Conservation (phyloP, 2,888 invertebrate species). For the Andrena camellia region DNA sequence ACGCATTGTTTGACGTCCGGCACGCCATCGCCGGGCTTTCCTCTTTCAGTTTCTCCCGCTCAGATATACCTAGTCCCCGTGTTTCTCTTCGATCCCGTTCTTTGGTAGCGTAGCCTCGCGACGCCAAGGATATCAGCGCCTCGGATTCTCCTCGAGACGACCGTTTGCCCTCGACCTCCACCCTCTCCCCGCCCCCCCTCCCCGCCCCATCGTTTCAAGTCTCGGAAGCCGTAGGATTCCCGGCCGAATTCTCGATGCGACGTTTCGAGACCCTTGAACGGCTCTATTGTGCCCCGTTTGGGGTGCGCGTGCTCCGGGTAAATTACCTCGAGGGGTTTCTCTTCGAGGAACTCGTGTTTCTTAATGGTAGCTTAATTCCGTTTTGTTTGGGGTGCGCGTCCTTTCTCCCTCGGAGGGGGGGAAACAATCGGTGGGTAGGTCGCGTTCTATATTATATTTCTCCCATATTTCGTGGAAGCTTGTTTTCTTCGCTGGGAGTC, state of each 20-base stretch:
- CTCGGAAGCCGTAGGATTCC: conserved; percentile 63
- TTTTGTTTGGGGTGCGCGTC: conserved; percentile 27
- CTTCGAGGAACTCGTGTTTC: conserved; percentile 56
- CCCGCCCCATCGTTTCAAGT: conserved; percentile 48
- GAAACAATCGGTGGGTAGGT: conserved; percentile 17
- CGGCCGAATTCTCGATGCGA: conserved; percentile 54
- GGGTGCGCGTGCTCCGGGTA: conserved; percentile 36
- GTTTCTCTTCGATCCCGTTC: neutral
- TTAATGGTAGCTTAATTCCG: conserved; percentile 59
- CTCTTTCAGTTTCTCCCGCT: neutral
- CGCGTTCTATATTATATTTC: conserved; percentile 49
- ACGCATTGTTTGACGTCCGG: conserved; percentile 51
- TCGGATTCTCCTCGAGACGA: conserved; percentile 26
- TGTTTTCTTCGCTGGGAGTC: neutral
- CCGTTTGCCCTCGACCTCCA: conserved; percentile 27
- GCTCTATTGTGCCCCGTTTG: conserved; percentile 35
- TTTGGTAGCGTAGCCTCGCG: neutral
- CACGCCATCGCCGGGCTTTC: neutral
- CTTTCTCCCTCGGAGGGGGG: neutral
- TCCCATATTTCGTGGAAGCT: conserved; percentile 7
- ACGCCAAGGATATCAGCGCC: conserved; percentile 30
- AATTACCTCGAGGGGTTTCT: conserved; percentile 61
- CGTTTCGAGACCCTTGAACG: conserved; percentile 46
- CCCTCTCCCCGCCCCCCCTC: too few relatives aligned
- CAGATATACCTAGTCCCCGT: neutral